These are phyloP conservation scores for Kuschelorhynchus macadamiae DNA, from an alignment of 2,888 invertebrate species.

Conservation along the genomic window DNA sequence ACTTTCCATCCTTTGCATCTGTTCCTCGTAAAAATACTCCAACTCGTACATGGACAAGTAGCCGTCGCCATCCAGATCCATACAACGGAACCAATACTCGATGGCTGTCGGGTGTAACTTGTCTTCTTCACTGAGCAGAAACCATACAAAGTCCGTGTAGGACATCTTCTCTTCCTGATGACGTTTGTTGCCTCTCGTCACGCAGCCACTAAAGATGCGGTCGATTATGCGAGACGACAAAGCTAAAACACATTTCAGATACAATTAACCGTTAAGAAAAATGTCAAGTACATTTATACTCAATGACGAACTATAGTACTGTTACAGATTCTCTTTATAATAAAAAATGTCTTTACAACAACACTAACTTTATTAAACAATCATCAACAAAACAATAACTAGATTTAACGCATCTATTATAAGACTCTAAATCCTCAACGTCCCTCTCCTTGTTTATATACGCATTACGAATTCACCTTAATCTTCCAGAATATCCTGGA, in stretches of 20 bases:
- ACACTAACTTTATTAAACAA: too few species aligned
- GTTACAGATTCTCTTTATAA: too few species aligned
- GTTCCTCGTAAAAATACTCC: conserved; percentile 98
- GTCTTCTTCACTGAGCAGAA: conserved; percentile 98
- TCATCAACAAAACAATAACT: too few species aligned
- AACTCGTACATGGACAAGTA: conserved; percentile 97
- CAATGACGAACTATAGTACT: too few species aligned
- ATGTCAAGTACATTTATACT: too few species aligned
- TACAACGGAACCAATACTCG: conserved; percentile 97
- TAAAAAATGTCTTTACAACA: too few species aligned
- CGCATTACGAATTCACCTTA: too few species aligned
- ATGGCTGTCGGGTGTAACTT: conserved; percentile 96
- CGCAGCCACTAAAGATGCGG: conserved; percentile 96
- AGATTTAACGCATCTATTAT: too few species aligned
- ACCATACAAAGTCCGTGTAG: conserved; percentile 99
- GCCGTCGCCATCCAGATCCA: conserved; percentile 99
- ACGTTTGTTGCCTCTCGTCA: conserved; percentile 79
- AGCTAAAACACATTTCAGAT: conserved; percentile 77
- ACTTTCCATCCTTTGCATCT: conserved; percentile 96
- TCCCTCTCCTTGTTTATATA: too few species aligned
- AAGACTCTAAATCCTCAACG: too few species aligned
- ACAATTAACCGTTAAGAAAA: too few species aligned
- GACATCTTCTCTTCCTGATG: conserved; percentile 87
- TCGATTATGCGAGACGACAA: conserved; percentile 97
- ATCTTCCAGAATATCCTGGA: too few species aligned